A percentile compares a stretch with the other conserved stretches of the same genome.
Conservation (phyloP, 2,797 vertebrate genomes). For the Muscicapa striata region DNA sequence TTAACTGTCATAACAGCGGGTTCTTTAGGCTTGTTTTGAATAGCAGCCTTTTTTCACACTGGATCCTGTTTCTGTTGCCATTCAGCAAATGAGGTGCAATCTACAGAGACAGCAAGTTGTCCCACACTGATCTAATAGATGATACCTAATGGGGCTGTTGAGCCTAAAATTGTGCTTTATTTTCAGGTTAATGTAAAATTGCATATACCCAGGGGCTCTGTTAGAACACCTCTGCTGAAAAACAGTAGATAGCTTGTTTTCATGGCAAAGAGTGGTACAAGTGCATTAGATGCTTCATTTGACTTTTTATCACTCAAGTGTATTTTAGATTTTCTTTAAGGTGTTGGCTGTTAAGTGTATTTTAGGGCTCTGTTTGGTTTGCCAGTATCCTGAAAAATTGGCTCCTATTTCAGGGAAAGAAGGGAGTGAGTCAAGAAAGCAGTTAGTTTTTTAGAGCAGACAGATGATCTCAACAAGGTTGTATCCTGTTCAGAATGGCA, state of each 20-base stretch:
- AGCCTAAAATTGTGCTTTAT: not conserved
- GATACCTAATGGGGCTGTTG: not conserved
- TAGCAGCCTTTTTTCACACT: not conserved
- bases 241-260: not conserved
- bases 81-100: not conserved
- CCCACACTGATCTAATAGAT: not conserved
- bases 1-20: not conserved
- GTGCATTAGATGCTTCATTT: not conserved
- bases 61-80: not conserved
- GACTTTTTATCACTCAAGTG: not conserved
- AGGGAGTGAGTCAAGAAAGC: not conserved
- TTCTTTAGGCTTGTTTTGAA: not conserved
- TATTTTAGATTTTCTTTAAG: not conserved
- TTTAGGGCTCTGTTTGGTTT: not conserved
- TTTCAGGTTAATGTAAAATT: not conserved
- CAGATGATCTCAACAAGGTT: not conserved
- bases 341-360: not conserved
- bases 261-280: not conserved
- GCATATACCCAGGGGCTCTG: rapidly evolving
- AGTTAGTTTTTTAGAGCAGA: not conserved
- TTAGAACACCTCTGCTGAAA: not conserved
- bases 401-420: not conserved
- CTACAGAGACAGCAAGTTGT: not conserved
- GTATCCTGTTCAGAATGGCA: not conserved
- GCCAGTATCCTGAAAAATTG: not conserved